Conservation (phyloP, 2,113 vertebrate genomes). For the Aegithalos caudatus region DNA sequence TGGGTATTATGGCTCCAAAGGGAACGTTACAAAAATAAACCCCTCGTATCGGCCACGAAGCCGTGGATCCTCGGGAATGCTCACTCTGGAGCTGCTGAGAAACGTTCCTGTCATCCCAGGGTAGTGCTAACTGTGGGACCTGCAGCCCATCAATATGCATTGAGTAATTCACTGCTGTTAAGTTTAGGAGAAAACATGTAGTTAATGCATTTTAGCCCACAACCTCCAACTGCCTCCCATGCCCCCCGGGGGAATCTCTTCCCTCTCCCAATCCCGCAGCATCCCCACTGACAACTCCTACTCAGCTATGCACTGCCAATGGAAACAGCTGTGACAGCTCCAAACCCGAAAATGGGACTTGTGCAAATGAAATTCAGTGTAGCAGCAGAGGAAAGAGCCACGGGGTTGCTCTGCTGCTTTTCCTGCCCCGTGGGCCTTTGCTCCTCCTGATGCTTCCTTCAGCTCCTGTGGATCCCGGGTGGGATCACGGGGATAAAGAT, state of each 20-base stretch:
- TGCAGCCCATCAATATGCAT: background rate
- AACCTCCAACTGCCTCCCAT: constrained; percentile 57
- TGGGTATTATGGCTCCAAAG: background rate
- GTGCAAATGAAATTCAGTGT: constrained; percentile 62
- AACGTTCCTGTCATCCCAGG: background rate
- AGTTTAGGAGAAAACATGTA: constrained; percentile 46
- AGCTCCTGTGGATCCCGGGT: no score
- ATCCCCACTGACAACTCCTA: constrained; percentile 62
- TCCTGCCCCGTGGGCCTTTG: background rate
- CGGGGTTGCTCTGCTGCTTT: background rate
- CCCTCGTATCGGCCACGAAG: background rate
- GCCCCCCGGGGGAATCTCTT: constrained; percentile 62
- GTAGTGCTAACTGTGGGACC: background rate
- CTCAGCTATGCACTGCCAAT: constrained; percentile 63
- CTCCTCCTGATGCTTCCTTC: background rate
- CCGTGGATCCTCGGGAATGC: background rate
- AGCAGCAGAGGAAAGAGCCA: constrained; percentile 17
- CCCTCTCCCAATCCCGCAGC: constrained; percentile 44
- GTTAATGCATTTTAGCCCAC: constrained; percentile 51
- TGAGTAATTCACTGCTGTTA: constrained; percentile 15
- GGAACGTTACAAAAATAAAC: background rate
- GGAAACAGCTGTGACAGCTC: constrained; percentile 65
- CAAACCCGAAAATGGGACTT: constrained; percentile 51
- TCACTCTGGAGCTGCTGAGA: background rate
- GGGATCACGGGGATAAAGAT: accelerated